These are phyloP conservation scores for Nycticryphes semicollaris DNA, from an alignment of 2,113 vertebrate species.

Conservation along the genomic window DNA sequence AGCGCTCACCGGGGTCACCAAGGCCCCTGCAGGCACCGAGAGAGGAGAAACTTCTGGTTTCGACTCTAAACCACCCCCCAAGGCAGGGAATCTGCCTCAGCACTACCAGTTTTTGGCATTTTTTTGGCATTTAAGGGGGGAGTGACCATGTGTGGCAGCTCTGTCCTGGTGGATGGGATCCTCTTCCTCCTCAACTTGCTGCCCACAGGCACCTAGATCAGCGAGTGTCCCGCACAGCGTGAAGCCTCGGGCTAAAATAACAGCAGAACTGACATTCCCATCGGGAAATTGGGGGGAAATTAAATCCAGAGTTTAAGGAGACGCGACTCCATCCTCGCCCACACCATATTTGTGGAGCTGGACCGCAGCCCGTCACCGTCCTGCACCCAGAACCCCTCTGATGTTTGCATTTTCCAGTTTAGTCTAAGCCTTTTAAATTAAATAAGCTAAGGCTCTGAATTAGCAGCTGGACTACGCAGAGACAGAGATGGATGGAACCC, in stretches of 20 bases:
- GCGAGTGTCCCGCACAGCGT: accelerated
- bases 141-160: neutral
- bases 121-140: too few relatives aligned
- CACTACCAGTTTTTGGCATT: neutral
- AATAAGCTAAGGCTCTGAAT: neutral
- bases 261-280: neutral
- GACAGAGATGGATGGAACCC: accelerated
- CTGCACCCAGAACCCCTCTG: neutral
- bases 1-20: neutral
- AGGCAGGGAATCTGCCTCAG: neutral
- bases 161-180: neutral
- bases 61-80: neutral
- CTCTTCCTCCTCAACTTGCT: neutral
- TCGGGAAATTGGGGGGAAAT: accelerated
- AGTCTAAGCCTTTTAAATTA: accelerated
- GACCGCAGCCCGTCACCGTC: too few relatives aligned
- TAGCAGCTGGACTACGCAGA: accelerated
- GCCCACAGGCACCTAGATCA: neutral
- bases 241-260: neutral
- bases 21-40: accelerated
- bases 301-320: neutral
- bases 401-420: neutral
- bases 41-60: neutral
- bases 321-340: accelerated
- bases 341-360: neutral